These are phyloP conservation scores for Aurelia sp. DNA, from an alignment of 30 jellyfish, hydroid and myxozoan species.

Conservation along the genomic window DNA sequence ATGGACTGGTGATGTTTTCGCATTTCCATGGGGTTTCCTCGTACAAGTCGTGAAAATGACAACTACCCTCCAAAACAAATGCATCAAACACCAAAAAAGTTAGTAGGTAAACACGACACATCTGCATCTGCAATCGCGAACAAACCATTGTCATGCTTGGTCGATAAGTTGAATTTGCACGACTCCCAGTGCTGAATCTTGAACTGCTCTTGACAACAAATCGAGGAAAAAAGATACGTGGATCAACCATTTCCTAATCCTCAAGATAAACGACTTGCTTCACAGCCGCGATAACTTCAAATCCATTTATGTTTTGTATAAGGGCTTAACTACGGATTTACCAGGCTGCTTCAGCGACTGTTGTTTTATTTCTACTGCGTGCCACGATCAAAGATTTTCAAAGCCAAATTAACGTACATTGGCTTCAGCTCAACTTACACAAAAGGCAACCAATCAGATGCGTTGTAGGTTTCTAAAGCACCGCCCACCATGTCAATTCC, in stretches of 20 bases:
- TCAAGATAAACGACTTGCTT: constrained; percentile 59
- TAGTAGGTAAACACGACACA: constrained; percentile 68
- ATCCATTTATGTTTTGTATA: constrained; percentile 85
- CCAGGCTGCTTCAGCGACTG: constrained; percentile 53
- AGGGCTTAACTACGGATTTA: constrained; percentile 84
- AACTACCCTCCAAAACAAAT: constrained; percentile 73
- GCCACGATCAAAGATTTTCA: constrained; percentile 79
- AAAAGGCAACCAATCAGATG: constrained; percentile 75
- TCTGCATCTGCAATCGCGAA: constrained; percentile 44
- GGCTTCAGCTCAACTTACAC: constrained; percentile 74
- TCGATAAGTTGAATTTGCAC: constrained; percentile 31
- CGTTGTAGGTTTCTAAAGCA: constrained; percentile 47
- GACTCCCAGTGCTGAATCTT: constrained; percentile 12
- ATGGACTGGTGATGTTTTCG: constrained; percentile 67
- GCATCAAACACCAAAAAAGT: constrained; percentile 48
- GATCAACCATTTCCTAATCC: constrained; percentile 69
- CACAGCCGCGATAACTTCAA: constrained; percentile 85
- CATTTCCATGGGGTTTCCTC: constrained; percentile 91
- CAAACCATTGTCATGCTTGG: constrained; percentile 60
- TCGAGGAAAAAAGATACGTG: constrained; percentile 7
- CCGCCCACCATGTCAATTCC: constrained; percentile 87
- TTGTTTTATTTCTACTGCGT: constrained; percentile 82
- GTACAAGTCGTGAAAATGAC: constrained; percentile 57
- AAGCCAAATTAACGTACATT: constrained; percentile 82
- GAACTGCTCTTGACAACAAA: constrained; percentile 16